Evolutionary conservation across 2,797 vertebrate species (phyloP), one percentile per base, ranked within the genome.

Genomic region (Cetoscarus ocellatus): DNA sequence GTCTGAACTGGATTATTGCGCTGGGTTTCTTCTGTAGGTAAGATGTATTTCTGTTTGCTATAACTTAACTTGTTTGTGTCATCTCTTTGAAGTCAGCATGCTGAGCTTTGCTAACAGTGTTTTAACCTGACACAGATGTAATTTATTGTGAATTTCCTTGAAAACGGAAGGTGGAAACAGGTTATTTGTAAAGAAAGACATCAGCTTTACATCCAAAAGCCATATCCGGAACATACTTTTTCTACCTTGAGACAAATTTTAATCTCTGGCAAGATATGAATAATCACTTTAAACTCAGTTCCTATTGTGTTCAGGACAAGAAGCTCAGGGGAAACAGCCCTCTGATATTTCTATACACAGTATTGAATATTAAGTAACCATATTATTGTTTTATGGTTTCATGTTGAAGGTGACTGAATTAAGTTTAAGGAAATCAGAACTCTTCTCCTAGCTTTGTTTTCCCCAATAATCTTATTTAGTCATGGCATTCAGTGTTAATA

Each of bases 21-120:
- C 10, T 52, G 8, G 43, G 3, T 62, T 71, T 68, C 65, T 44
- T 52, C 58, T 61, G 35, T n/a, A 77, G 85, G 88, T 91, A 88
- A 80, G 88, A 1, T 19, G 77, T 1, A 45, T 49, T 49, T 52
- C 63, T 55, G 12, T 51, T 57, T 19, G 12, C 13, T 54, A 76
- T 70, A n/a, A 10, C 15, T 67, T 3, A 2, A 19, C 43, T 54
- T 14, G 3, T n/a, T 6, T 15, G 7, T 65, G 18, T 47, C 18
- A 48, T 8, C 44, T 45, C 14, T 9, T 61, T 34, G 8, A 19
- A 57, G 19, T 17, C 40, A 66, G 8, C 47, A 9, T 0, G 0
- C 8, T 64, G 66, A 80, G 73, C 40, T 57, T 18, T 43, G 12
- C 10, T 13, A 51, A 15, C 3, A 3, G 12, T 52, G 44, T 66